Conservation (phyloP, 2,888 invertebrate species). For the Hipparchia sbordonii region DNA sequence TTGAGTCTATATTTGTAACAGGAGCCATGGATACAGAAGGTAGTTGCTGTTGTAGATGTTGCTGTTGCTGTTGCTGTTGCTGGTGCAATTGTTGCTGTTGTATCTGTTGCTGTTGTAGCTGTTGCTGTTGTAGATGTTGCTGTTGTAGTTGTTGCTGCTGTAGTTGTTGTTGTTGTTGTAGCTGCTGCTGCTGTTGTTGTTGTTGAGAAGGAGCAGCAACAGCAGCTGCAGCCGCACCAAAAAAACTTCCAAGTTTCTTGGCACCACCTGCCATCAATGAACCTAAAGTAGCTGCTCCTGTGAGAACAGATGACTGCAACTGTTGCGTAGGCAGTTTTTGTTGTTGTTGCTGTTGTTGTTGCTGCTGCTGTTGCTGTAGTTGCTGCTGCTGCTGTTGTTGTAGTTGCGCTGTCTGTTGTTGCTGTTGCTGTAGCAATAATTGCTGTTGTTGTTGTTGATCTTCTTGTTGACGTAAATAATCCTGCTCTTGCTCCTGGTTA, state of each 20-base stretch:
- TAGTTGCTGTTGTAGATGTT: conserved; percentile 58
- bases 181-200: conserved; percentile 49
- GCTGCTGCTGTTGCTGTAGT: conserved; percentile 52
- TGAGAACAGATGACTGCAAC: conserved; percentile 69
- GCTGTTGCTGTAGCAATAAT: conserved; percentile 25
- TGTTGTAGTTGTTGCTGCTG: conserved; percentile 52
- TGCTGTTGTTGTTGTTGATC: conserved; percentile 50
- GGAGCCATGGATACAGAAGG: conserved; percentile 36
- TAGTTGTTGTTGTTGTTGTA: conserved; percentile 44
- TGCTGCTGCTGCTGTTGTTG: conserved; percentile 43
- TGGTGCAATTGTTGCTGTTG: conserved; percentile 47
- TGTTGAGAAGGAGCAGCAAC: conserved; percentile 63
- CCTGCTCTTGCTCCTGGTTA: conserved; percentile 50
- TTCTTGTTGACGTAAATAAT: conserved; percentile 48
- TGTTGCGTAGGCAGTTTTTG: conserved; percentile 69
- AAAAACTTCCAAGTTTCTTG: conserved; percentile 76
- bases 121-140: conserved; percentile 62
- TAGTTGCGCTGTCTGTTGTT: conserved; percentile 51
- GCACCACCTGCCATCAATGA: conserved; percentile 79
- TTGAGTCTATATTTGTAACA: conserved; percentile 27
- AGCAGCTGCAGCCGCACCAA: conserved; percentile 77
- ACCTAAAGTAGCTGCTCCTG: conserved; percentile 77
- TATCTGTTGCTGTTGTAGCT: conserved; percentile 37
- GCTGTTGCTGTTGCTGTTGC: conserved; percentile 53
- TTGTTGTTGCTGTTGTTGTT: conserved; percentile 63